Evolutionary conservation across 2,797 vertebrate genomes (phyloP), one percentile per base, ranked within the genome.

Genomic region (Remorina albescens): DNA sequence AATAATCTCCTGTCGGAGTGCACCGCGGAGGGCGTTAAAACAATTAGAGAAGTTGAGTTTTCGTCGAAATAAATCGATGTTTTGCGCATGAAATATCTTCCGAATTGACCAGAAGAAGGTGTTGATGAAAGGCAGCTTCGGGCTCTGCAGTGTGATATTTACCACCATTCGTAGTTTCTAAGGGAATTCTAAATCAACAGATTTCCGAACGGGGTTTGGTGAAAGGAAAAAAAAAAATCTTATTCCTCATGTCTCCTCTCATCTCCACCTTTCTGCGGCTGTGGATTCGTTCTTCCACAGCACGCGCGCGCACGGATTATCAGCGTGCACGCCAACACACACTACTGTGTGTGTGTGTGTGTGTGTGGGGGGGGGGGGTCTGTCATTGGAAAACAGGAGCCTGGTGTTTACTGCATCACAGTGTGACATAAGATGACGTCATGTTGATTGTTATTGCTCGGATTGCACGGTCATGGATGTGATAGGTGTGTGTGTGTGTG

Each of bases 341-440:
- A 6, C 46, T 53, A 23, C 8, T 11, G n/a, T n/a, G n/a, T n/a
- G n/a, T n/a, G n/a, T n/a, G n/a, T n/a, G n/a, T n/a, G n/a, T n/a
- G n/a, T n/a, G n/a, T n/a, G n/a, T n/a, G n/a, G n/a, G n/a, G n/a
- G n/a, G n/a, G n/a, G n/a, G n/a, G n/a, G n/a, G 53, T 4, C 8
- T n/a, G 53, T 75, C 57, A 44, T 5, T 2, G 46, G 34, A 18
- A 69, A 5, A 37, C 23, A 26, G 46, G 46, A 68, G 50, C 68
- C 47, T 36, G 4, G 25, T 39, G 44, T 50, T 62, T n/a, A 57
- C 74, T 51, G 69, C 76, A 67, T 82, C 77, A 71, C 59, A 8
- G 39, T 26, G 68, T 84, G 81, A 83, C 82, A 73, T 75, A 28
- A 58, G 16, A 74, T 56, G 64, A 54, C 78, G 67, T 71, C 67